phyloP scores from a whole-genome alignment of 2,113 vertebrate genomes.

The Mugil cephalus region DNA sequence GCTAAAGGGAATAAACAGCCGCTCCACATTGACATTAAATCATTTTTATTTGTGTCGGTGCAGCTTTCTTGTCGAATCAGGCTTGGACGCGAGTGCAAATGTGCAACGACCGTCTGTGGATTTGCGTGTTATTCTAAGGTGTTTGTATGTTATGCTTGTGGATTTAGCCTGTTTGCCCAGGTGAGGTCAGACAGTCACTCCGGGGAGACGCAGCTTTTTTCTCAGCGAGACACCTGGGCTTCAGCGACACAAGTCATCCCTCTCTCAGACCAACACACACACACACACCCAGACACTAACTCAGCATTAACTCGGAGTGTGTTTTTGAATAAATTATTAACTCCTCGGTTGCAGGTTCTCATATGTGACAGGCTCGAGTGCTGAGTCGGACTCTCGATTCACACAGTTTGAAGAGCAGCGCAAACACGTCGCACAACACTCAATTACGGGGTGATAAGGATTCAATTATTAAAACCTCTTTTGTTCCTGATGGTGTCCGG shows the following conservation, averaged over 20 bases:
- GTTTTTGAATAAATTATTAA: conserved; percentile 79
- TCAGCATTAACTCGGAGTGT: conserved; percentile 60
- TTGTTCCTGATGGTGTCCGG: conserved; percentile 21
- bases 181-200: conserved; percentile 62
- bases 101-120: neutral
- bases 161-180: conserved; percentile 72
- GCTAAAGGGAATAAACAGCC: too few relatives aligned
- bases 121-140: conserved; percentile 52
- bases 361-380: conserved; percentile 37
- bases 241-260: conserved; percentile 28
- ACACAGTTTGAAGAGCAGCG: conserved; percentile 65
- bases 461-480: conserved; percentile 52
- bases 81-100: neutral
- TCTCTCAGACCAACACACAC: neutral
- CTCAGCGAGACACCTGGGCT: conserved; percentile 50
- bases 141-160: conserved; percentile 55
- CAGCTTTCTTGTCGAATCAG: neutral
- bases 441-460: conserved; percentile 64
- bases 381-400: conserved; percentile 56
- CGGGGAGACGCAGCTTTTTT: conserved; percentile 36
- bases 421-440: conserved; percentile 66
- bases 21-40: too few relatives aligned
- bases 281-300: conserved; percentile 15
- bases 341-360: conserved; percentile 64
- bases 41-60: neutral